A percentile compares a stretch with the other conserved stretches of the same genome.
phyloP scores from a whole-genome alignment of 2,113 vertebrate genomes.

The Phoenicopterus ruber region DNA sequence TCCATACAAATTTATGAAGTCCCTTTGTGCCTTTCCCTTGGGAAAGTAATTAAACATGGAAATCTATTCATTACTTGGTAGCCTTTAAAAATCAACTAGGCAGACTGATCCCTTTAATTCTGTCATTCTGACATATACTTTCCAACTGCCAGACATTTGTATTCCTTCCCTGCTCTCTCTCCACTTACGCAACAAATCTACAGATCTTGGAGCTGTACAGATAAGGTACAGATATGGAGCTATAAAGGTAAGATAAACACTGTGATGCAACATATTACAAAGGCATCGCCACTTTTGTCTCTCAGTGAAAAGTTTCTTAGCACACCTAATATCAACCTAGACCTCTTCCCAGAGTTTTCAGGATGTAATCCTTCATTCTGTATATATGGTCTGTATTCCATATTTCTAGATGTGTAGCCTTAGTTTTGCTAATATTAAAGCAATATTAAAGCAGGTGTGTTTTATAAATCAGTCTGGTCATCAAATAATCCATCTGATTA shows the following conservation, averaged over 20 bases:
- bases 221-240: not conserved
- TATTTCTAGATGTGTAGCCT: not conserved
- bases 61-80: conserved; percentile 41
- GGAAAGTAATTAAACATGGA: conserved; percentile 57
- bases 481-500: not conserved
- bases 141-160: not conserved
- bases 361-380: not conserved
- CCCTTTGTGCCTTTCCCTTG: conserved; percentile 32
- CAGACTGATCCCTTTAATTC: not conserved
- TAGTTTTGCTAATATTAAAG: conserved; percentile 4
- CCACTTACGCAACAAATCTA: not conserved
- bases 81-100: conserved; percentile 8
- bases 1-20: conserved; percentile 46
- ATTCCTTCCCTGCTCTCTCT: not conserved
- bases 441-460: not conserved
- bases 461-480: not conserved
- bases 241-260: not conserved
- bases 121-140: not conserved
- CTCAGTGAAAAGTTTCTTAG: not conserved
- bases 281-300: not conserved
- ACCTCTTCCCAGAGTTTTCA: not conserved
- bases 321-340: not conserved
- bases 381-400: not conserved
- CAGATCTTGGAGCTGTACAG: not conserved
- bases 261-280: not conserved